Conservation (phyloP, 2,797 vertebrate species). For the Lepilemur ruficaudatus region DNA sequence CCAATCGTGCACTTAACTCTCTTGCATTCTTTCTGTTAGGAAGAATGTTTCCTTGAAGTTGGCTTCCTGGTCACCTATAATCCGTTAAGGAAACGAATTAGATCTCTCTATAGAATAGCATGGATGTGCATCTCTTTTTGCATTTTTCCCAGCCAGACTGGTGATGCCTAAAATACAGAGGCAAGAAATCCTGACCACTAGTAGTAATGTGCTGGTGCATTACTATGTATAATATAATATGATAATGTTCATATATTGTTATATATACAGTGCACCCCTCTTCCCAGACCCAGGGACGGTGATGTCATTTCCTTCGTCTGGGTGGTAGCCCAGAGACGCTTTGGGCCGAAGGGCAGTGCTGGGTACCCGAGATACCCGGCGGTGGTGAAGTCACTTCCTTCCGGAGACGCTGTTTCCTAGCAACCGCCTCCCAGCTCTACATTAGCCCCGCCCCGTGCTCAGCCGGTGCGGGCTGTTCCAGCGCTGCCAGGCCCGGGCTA, state of each 20-base stretch:
- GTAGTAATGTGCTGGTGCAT: background rate
- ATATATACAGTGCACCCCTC: background rate
- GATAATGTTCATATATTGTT: background rate
- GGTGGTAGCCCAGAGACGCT: conserved; percentile 3
- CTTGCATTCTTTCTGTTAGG: background rate
- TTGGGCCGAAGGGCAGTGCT: background rate
- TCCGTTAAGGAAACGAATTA: background rate
- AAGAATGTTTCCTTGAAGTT: background rate
- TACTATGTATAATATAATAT: background rate
- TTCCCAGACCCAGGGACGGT: background rate
- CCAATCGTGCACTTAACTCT: background rate
- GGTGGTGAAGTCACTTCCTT: conserved; percentile 62
- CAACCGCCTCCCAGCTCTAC: conserved; percentile 52
- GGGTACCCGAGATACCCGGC: conserved; percentile 17
- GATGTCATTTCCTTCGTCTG: conserved; percentile 66
- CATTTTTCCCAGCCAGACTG: background rate
- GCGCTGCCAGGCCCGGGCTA: background rate
- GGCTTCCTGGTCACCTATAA: background rate
- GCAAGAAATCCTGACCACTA: background rate
- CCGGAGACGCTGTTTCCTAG: conserved; percentile 61
- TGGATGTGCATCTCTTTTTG: background rate
- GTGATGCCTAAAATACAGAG: background rate
- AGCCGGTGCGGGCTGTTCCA: fast-evolving
- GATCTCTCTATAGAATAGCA: background rate
- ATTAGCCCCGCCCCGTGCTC: conserved; percentile 36